Evolutionary conservation across 2,797 vertebrate species (phyloP).

Genomic region (Anabacerthia variegaticeps): DNA sequence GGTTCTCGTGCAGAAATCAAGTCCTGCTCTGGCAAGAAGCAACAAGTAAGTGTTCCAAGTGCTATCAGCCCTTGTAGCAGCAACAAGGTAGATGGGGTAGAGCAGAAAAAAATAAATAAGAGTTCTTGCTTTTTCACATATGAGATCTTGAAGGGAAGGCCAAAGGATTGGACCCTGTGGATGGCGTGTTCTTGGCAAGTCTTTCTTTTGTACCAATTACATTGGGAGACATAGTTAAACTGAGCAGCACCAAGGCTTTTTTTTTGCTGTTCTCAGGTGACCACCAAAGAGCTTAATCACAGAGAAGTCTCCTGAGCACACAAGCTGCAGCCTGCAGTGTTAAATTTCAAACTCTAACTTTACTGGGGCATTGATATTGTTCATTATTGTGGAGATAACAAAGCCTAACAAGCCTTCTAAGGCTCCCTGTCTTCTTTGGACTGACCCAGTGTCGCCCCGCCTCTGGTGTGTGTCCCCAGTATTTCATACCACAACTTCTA

Average conservation of each 20-base stretch:
- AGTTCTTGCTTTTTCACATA: background rate
- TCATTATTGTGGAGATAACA: background rate
- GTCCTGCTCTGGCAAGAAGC: constrained; percentile 63
- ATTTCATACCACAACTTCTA: background rate
- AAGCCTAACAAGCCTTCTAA: background rate
- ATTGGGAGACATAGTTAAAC: background rate
- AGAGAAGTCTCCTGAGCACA: background rate
- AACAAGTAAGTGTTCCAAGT: constrained; percentile 53
- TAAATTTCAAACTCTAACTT: background rate
- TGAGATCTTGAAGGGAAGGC: background rate
- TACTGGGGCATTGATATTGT: background rate
- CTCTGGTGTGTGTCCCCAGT: background rate
- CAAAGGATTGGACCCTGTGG: background rate
- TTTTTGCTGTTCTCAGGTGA: background rate
- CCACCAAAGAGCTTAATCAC: background rate
- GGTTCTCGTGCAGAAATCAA: constrained; percentile 48
- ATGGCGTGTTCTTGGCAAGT: background rate
- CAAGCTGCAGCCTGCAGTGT: background rate
- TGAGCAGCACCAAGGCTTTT: background rate
- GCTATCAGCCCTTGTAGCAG: background rate
- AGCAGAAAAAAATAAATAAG: background rate
- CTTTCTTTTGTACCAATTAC: background rate
- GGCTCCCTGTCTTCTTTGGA: background rate
- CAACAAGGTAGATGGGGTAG: background rate
- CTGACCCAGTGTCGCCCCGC: background rate